Conservation (phyloP, 2,888 invertebrate species). For the Monopis laevigella region DNA sequence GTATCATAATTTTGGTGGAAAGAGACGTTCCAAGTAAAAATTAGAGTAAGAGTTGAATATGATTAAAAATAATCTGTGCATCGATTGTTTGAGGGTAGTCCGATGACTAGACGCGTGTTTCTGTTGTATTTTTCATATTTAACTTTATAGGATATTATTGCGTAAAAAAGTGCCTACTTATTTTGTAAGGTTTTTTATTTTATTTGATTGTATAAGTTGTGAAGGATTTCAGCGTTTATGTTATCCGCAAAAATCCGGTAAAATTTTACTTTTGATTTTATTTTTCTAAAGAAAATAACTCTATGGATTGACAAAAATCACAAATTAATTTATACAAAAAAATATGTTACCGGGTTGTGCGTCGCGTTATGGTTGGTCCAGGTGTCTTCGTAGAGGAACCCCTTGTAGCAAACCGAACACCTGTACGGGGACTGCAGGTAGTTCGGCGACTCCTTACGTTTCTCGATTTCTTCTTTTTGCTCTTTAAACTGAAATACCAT, state of each 20-base stretch:
- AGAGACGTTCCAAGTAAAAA: too few relatives aligned
- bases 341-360: constrained; percentile 10
- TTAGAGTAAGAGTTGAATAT: too few relatives aligned
- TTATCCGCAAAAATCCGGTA: not conserved
- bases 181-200: too few relatives aligned
- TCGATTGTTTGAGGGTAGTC: too few relatives aligned
- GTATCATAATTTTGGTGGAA: too few relatives aligned
- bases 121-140: too few relatives aligned
- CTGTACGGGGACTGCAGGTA: constrained; percentile 5
- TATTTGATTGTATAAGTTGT: too few relatives aligned
- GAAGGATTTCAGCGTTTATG: too few relatives aligned
- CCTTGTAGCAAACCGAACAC: constrained; percentile 10
- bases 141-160: too few relatives aligned
- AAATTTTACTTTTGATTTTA: not conserved
- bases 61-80: too few relatives aligned
- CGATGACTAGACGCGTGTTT: too few relatives aligned
- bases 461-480: not conserved
- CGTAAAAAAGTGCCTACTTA: too few relatives aligned
- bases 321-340: not conserved
- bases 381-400: not conserved
- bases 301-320: not conserved
- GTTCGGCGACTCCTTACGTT: not conserved
- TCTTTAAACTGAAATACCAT: constrained; percentile 9
- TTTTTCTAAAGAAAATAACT: not conserved
- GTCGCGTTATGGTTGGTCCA: constrained; percentile 5